Evolutionary conservation across 2,113 vertebrate genomes (phyloP).

Genomic region (Callipepla californica): DNA sequence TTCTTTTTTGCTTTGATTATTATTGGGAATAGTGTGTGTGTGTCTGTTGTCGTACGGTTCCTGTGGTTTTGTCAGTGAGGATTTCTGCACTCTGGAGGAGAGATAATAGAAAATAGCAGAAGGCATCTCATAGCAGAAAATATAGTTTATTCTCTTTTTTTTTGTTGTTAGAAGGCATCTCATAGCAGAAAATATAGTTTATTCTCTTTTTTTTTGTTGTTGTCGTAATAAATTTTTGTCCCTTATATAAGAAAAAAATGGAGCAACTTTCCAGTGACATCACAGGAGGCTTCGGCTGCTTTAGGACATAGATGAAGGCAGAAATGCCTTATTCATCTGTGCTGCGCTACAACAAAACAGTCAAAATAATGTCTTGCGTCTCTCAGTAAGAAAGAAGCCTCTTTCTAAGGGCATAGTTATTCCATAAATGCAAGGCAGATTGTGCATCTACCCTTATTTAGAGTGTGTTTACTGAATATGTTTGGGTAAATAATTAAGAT

Average conservation of each 20-base stretch:
- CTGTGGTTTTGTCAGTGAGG: conserved; percentile 46
- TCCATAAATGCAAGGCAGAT: conserved; percentile 74
- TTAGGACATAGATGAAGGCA: conserved; percentile 58
- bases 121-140: conserved; percentile 59
- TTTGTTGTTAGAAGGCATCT: conserved; percentile 70
- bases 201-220: conserved; percentile 62
- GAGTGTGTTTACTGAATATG: conserved; percentile 74
- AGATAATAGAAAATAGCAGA: conserved; percentile 56
- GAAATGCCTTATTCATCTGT: conserved; percentile 70
- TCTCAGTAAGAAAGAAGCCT: conserved; percentile 65
- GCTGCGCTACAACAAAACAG: conserved; percentile 63
- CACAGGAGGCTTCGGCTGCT: conserved; percentile 66
- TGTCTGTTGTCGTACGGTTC: conserved; percentile 50
- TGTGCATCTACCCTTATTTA: conserved; percentile 75
- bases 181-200: conserved; percentile 44
- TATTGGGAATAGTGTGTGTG: conserved; percentile 30
- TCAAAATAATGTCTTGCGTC: conserved; percentile 71
- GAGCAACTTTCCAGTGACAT: conserved; percentile 74
- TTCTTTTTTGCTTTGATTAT: conserved; percentile 65
- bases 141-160: conserved; percentile 48
- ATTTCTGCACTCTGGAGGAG: conserved; percentile 36
- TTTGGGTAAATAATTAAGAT: conserved; percentile 77
- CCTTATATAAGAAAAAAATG: conserved; percentile 45
- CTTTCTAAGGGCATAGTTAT: conserved; percentile 73
- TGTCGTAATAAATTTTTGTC: conserved; percentile 68